Conservation (phyloP, 2,113 vertebrate genomes). For the Ctenomys sociabilis region DNA sequence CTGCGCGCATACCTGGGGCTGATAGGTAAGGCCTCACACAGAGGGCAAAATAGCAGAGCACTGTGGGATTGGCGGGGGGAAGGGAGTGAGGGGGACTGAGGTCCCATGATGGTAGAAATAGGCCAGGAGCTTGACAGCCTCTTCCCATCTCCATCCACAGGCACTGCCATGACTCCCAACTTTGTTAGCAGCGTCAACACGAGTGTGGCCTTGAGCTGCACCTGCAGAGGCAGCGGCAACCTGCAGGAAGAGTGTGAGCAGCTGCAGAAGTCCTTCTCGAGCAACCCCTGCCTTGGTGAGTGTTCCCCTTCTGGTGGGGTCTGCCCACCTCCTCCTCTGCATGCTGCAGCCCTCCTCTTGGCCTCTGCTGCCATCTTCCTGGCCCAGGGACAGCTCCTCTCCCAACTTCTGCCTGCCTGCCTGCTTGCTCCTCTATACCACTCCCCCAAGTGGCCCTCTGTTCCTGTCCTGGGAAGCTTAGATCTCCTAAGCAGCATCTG, state of each 20-base stretch:
- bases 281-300: conserved; percentile 95
- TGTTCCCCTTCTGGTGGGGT: conserved; percentile 3
- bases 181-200: conserved; percentile 92
- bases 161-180: conserved; percentile 95
- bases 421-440: background rate
- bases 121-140: background rate
- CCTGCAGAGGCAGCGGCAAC: conserved; percentile 93
- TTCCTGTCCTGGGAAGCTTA: conserved; percentile 22
- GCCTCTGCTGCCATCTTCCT: background rate
- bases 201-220: conserved; percentile 93
- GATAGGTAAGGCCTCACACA: conserved; percentile 86
- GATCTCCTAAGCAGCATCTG: background rate
- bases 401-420: background rate
- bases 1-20: conserved; percentile 89
- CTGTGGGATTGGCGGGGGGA: background rate
- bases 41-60: conserved; percentile 9
- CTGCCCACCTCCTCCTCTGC: background rate
- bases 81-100: background rate
- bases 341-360: too few species aligned
- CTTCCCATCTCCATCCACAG: conserved; percentile 81
- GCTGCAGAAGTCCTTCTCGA: conserved; percentile 91
- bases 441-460: background rate
- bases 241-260: conserved; percentile 90
- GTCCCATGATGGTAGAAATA: background rate
- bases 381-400: background rate